Evolutionary conservation across 2,888 invertebrate genomes (phyloP), one percentile per base, ranked within the genome.

Genomic region (Mycalesis mineus): DNA sequence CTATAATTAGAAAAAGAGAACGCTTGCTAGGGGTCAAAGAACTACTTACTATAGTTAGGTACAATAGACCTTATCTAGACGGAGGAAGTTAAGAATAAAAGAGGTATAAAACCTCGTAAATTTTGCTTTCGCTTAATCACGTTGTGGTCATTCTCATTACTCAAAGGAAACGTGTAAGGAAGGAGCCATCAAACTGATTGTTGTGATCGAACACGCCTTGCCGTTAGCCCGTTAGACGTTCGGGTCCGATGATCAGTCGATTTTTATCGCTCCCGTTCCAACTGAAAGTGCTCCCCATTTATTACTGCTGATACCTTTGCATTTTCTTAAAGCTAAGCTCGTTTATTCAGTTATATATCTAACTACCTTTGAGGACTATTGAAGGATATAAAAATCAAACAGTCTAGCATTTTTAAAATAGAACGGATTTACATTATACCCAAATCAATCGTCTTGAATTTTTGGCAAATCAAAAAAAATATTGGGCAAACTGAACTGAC

Each of bases 201-300:
- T 74, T 73, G 70, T 67, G 69, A 66, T 61, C 63, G 65, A 74
- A 65, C 74, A 74, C 78, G 75, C 76, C 75, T 71, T 68, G 58
- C 65, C 73, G 73, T 68, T 77, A 69, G 60, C 59, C n/a, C n/a
- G n/a, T n/a, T n/a, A 39, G 62, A 64, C 64, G 65, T 60, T 63
- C 68, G 13, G 60, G 60, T 56, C 62, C 62, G 63, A 64, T 76
- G 73, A 79, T 77, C 76, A 77, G 76, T 72, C 72, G 71, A 70
- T 76, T 81, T 80, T 75, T 78, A 78, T 75, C 70, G 71, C 61
- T 67, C 58, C 66, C 58, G 71, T 72, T 65, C 70, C 63, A 71
- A 70, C 68, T 64, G 67, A 66, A 69, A 69, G 62, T 64, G 64
- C 65, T 64, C 65, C 64, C 64, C 61, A 58, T 66, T 67, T 62